Percentiles rank a stretch among this genome's conserved stretches.
Evolutionary conservation across 2,797 vertebrate genomes (phyloP).

Genomic region (Chaunax sp.): DNA sequence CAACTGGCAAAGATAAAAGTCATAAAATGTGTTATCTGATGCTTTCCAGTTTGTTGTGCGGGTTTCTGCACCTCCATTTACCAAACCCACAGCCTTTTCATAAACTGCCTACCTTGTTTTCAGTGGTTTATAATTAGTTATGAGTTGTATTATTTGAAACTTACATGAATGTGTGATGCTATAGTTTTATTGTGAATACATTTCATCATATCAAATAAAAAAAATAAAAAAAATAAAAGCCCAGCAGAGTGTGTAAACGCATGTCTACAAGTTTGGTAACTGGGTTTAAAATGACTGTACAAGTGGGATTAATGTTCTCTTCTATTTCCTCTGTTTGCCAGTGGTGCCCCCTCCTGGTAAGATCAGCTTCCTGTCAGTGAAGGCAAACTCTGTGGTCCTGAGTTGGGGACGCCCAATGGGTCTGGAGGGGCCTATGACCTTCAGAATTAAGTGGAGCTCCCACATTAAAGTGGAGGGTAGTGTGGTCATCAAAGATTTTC

Average conservation of each 20-base stretch:
- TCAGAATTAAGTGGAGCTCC: conserved; percentile 30
- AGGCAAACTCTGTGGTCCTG: conserved; percentile 13
- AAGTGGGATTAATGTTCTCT: too few relatives aligned
- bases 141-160: too few relatives aligned
- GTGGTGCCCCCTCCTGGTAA: conserved; percentile 62
- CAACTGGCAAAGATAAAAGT: neutral
- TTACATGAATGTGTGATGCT: neutral
- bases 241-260: too few relatives aligned
- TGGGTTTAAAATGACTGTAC: too few relatives aligned
- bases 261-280: too few relatives aligned
- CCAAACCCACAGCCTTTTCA: too few relatives aligned
- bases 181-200: neutral
- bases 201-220: too few relatives aligned
- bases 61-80: too few relatives aligned
- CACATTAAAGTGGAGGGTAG: rapidly evolving
- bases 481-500: conserved; percentile 5
- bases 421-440: conserved; percentile 1
- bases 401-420: neutral
- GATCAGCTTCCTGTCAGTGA: conserved; percentile 29
- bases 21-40: neutral
- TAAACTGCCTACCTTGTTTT: too few relatives aligned
- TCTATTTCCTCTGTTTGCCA: conserved; percentile 30
- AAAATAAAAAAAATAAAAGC: too few relatives aligned
- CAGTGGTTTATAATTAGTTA: too few relatives aligned
- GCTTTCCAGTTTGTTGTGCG: too few relatives aligned